These are phyloP conservation scores for Naso thynnoides DNA, from an alignment of 2,797 vertebrate genomes.

Conservation along the genomic window DNA sequence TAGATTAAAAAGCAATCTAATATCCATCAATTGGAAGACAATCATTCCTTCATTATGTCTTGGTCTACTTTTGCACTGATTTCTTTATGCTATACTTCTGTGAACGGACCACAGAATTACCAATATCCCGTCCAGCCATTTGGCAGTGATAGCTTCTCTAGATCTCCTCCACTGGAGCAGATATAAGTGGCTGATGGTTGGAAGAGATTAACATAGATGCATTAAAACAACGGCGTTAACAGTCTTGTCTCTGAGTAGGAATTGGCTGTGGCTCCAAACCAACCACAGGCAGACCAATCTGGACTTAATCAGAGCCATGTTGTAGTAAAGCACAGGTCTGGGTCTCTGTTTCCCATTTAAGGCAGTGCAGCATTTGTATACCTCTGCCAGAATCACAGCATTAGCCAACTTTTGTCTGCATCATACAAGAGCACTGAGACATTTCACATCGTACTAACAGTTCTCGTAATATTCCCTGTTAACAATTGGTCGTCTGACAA, in stretches of 20 bases:
- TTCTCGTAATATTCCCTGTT: conserved; percentile 39
- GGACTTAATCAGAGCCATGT: conserved; percentile 85
- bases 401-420: conserved; percentile 70
- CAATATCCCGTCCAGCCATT: conserved; percentile 9
- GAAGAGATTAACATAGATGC: conserved; percentile 43
- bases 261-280: conserved; percentile 76
- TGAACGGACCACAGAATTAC: conserved; percentile 20
- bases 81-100: not conserved
- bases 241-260: conserved; percentile 71
- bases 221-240: conserved; percentile 61
- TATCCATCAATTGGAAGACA: not conserved
- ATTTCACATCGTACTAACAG: conserved; percentile 52
- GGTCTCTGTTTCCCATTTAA: conserved; percentile 87
- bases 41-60: not conserved
- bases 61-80: conserved; percentile 1
- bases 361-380: conserved; percentile 79
- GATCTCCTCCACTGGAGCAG: conserved; percentile 13
- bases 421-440: conserved; percentile 73
- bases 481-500: conserved; percentile 29
- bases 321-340: conserved; percentile 81
- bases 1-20: not conserved
- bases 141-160: conserved; percentile 1
- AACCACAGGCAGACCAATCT: conserved; percentile 79
- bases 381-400: conserved; percentile 76
- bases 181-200: conserved; percentile 29